Evolutionary conservation across 2,113 vertebrate genomes (phyloP).

Genomic region (Craseonycteris thonglongyai): DNA sequence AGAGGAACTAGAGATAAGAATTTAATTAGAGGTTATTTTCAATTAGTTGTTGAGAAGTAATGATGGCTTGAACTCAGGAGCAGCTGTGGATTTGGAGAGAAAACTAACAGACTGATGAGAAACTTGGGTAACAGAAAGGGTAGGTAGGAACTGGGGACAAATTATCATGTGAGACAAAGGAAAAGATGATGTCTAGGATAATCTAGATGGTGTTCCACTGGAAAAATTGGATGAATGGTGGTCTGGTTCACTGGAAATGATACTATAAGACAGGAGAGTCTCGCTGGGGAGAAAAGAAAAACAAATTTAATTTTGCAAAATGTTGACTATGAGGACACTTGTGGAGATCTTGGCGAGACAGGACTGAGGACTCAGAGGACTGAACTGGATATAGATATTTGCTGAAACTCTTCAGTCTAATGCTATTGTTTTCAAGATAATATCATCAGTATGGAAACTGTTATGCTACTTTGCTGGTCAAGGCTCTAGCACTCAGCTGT

Average conservation of each 20-base stretch:
- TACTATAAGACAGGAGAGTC: background rate
- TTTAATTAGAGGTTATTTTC: background rate
- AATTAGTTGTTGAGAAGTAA: background rate
- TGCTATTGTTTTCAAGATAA: background rate
- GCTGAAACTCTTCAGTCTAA: background rate
- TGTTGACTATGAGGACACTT: background rate
- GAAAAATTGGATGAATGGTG: background rate
- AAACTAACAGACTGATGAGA: background rate
- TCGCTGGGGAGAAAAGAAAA: background rate
- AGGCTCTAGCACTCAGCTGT: background rate
- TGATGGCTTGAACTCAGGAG: background rate
- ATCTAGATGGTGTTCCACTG: background rate
- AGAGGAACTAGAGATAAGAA: background rate
- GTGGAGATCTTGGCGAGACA: background rate
- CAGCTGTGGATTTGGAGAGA: background rate
- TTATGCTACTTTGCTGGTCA: background rate
- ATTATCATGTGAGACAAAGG: background rate
- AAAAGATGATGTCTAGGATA: background rate
- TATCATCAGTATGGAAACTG: background rate
- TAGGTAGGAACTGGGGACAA: background rate
- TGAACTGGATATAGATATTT: background rate
- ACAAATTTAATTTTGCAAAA: background rate
- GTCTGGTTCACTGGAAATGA: background rate
- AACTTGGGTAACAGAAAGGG: background rate
- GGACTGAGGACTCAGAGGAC: background rate